These are phyloP conservation scores for Calameuta pallipes DNA, from an alignment of 2,888 invertebrate species.

Conservation along the genomic window DNA sequence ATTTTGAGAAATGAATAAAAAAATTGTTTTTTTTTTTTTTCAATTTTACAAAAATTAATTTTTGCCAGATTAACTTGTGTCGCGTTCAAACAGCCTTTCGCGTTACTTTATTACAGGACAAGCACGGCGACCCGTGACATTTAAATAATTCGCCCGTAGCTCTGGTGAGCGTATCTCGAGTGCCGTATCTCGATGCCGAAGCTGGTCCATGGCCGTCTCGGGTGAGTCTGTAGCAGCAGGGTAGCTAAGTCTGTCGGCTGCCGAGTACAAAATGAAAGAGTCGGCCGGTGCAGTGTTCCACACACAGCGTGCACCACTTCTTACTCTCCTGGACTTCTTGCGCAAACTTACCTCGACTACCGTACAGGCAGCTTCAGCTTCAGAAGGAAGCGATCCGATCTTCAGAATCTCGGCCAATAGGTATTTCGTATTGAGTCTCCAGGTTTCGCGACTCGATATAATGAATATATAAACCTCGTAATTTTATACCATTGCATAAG, in stretches of 20 bases:
- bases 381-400: background rate
- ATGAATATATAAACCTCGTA: too few relatives aligned
- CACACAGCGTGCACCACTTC: background rate
- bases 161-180: conserved; percentile 1
- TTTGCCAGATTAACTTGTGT: background rate
- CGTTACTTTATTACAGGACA: conserved; percentile 28
- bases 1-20: background rate
- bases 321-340: background rate
- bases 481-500: background rate
- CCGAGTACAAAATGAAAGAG: background rate
- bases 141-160: conserved; percentile 15
- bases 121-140: conserved; percentile 30
- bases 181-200: background rate
- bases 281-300: background rate
- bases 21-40: too few relatives aligned
- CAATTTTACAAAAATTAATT: background rate
- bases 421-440: background rate
- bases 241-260: background rate
- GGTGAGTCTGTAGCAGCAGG: conserved; percentile 4
- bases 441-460: background rate
- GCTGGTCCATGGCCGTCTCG: conserved; percentile 2
- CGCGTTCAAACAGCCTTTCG: conserved; percentile 16
- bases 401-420: background rate
- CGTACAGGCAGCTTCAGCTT: background rate
- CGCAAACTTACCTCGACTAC: background rate